Evolutionary conservation across 2,888 invertebrate species (phyloP), one percentile per base, ranked within the genome.

Genomic region (Lysandra coridon): DNA sequence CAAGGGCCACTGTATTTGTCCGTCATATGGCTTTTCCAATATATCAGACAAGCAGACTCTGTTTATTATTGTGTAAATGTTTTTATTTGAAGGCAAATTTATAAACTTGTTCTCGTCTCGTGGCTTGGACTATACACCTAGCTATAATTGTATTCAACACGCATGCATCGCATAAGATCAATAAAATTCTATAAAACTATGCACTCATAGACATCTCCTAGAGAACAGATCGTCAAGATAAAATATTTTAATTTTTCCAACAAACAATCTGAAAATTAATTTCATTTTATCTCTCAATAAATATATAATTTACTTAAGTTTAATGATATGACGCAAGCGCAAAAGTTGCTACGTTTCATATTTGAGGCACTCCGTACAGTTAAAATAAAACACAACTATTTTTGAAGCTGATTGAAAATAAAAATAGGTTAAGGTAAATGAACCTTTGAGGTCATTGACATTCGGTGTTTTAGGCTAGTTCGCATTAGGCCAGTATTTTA

Each of bases 271-370:
- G 75, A 69, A 69, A 83, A 83, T 81, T 85, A 84, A 82, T 83
- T 81, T 82, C 80, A 82, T 82, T 80, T 81, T 83, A 80, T 86
- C 84, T 85, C 76, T 76, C 57, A 33, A 76, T 76, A 76, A 76
- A 87, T 84, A 83, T 84, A 83, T 82, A 82, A 79, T 83, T 86
- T 84, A 87, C 92, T 91, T 93, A 92, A 88, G 82, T 82, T 87
- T 93, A 93, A 91, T 93, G 93, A 93, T 93, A 93, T 93, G 93
- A 91, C 85, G 89, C 88, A 92, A 93, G 92, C 92, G 91, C 92
- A 89, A 91, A 86, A 81, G 85, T 88, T 86, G 81, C 83, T 84
- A 80, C 73, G 69, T 69, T 74, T 69, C 12, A 14, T 76, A 76
- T 76, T 76, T 76, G 76, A 53, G 76, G 53, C 30, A 30, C 12